phyloP scores from a whole-genome alignment of 2,888 invertebrate genomes.

The Torymus aiolomorphi region DNA sequence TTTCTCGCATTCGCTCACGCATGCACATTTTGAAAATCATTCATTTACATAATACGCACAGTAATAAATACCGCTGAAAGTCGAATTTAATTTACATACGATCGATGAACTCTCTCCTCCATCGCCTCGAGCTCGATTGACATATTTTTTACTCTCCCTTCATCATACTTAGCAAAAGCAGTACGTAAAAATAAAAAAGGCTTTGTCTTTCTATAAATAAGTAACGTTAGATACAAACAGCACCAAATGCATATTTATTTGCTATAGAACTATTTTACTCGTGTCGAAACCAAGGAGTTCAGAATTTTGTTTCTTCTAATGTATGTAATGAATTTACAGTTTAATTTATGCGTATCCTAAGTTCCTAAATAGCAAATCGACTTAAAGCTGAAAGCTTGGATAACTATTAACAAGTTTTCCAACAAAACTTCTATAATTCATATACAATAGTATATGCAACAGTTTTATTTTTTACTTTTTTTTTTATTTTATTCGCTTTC shows the following conservation, averaged over 20 bases:
- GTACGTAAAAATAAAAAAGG: conserved; percentile 50
- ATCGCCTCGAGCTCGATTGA: conserved; percentile 37
- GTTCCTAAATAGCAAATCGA: conserved; percentile 62
- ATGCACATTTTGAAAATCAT: conserved; percentile 20
- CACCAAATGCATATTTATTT: conserved; percentile 44
- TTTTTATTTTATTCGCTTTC: conserved; percentile 72
- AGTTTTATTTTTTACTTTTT: conserved; percentile 54
- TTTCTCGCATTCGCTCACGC: conserved; percentile 2
- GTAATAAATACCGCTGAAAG: conserved; percentile 50
- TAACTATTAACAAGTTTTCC: conserved; percentile 68
- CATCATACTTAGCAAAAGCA: conserved; percentile 41
- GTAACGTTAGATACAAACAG: conserved; percentile 47
- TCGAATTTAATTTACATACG: conserved; percentile 39
- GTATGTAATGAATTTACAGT: conserved; percentile 39
- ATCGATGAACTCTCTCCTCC: conserved; percentile 22
- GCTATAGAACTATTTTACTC: conserved; percentile 22
- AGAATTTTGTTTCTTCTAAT: conserved; percentile 35
- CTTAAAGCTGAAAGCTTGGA: conserved; percentile 69
- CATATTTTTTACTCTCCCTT: conserved; percentile 17
- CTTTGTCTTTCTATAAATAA: conserved; percentile 38
- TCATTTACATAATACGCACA: conserved; percentile 31
- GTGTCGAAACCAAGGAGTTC: conserved; percentile 30
- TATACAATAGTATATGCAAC: conserved; percentile 61
- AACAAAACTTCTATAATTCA: conserved; percentile 54
- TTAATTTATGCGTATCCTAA: conserved; percentile 43